These are phyloP conservation scores for Notamacropus eugenii DNA, from an alignment of 2,797 vertebrate genomes.

Conservation along the genomic window DNA sequence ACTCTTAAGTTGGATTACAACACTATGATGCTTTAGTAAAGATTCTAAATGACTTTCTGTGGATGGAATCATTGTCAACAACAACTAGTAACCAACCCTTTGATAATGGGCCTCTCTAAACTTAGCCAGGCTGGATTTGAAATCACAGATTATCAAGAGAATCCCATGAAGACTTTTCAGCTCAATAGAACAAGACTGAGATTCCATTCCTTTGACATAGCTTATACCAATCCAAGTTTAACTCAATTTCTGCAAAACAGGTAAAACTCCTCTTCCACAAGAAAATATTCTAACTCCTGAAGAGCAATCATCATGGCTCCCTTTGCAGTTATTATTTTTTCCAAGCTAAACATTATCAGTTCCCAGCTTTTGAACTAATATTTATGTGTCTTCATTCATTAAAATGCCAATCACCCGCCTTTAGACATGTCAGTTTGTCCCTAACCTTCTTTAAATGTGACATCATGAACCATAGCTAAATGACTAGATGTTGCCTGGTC, in stretches of 20 bases:
- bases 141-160: background rate
- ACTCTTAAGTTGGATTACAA: background rate
- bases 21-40: background rate
- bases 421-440: background rate
- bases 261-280: background rate
- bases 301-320: background rate
- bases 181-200: background rate
- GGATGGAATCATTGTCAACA: background rate
- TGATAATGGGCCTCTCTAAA: background rate
- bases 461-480: background rate
- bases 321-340: background rate
- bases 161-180: background rate
- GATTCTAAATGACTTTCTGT: background rate
- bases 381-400: background rate
- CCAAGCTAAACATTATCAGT: background rate
- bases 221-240: background rate
- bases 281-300: background rate
- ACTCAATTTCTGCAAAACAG: background rate
- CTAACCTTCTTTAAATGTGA: background rate
- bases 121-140: background rate
- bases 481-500: background rate
- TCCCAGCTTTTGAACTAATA: background rate
- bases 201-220: background rate
- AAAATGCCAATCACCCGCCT: background rate
- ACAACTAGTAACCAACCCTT: background rate